Evolutionary conservation across 2,113 vertebrate genomes (phyloP), one percentile per base, ranked within the genome.

Genomic region (Balaenoptera acutorostrata): DNA sequence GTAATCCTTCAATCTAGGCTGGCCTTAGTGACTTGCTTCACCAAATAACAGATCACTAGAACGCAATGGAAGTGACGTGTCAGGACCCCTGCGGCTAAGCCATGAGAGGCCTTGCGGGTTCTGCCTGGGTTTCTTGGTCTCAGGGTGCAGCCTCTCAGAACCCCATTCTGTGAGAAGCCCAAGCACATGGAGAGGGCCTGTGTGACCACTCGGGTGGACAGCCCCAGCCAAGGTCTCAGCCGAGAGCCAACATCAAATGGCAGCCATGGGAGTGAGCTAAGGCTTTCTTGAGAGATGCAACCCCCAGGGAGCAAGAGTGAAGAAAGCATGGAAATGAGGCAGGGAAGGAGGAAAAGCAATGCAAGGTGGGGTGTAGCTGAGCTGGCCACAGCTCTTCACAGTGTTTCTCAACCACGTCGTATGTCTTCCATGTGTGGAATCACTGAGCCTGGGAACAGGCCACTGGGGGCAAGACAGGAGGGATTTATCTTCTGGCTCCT

Each of bases 181-280:
- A 29, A n/a, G 31, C 2, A 29, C 9, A 29, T 0, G 2, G 33
- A 49, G 49, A 75, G 29, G 44, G 13, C 39, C 4, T 0, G 0
- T 33, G 52, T 21, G 27, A 33, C 72, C 52, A 7, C 36, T 29
- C 6, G 2, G 57, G 25, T 46, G 15, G 13, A 39, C 17, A 52
- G n/a, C 29, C 8, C 52, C 12, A 1, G 64, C 21, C 1, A 57
- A 63, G 55, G 27, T 78, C 63, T 44, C 81, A 21, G 72, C 29
- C 1, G 4, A 49, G 3, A 90, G 17, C 12, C 80, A 39, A 17
- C 33, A 14, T 27, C 63, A 46, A 57, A 33, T 15, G 23, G 71
- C 44, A 39, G 46, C 25, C 80, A 14, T 9, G 46, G 49, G 25
- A 36, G 10, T 0, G 18, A 36, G 39, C 25, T 49, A 18, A 80